These are phyloP conservation scores for Corythornis vintsioides DNA, from an alignment of 2,113 vertebrate genomes.

Conservation along the genomic window DNA sequence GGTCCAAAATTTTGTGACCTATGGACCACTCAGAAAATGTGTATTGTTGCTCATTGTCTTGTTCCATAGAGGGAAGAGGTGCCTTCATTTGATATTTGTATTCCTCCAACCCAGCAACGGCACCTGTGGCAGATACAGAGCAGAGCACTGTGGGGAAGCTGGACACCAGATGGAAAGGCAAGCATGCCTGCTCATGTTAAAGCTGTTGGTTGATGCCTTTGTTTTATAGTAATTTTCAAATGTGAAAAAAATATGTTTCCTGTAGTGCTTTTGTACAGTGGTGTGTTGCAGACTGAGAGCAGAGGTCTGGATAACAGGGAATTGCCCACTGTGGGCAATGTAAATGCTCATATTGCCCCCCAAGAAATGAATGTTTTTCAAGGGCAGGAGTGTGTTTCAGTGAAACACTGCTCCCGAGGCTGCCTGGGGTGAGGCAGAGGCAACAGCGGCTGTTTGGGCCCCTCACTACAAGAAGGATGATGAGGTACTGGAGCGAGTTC, in stretches of 20 bases:
- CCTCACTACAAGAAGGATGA: too few species aligned
- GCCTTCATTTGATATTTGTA: background rate
- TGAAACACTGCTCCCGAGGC: background rate
- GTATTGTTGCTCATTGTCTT: background rate
- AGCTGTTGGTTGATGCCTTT: background rate
- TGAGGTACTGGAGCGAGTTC: too few species aligned
- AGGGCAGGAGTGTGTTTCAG: background rate
- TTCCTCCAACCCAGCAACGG: background rate
- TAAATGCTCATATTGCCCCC: background rate
- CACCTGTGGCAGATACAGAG: fast-evolving
- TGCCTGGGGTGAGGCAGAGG: background rate
- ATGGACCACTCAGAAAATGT: background rate
- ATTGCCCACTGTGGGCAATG: background rate
- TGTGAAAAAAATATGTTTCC: background rate
- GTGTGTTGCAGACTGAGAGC: background rate
- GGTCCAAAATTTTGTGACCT: background rate
- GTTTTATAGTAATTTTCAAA: background rate
- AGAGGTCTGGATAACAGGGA: background rate
- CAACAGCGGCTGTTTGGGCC: background rate
- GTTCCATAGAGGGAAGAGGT: fast-evolving
- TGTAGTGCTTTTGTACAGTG: fast-evolving
- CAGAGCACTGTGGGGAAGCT: background rate
- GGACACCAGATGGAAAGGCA: background rate
- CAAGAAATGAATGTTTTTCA: background rate
- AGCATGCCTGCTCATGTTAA: background rate